phyloP scores from a whole-genome alignment of 2,113 vertebrate genomes.

The Cricetomys ansorgei region DNA sequence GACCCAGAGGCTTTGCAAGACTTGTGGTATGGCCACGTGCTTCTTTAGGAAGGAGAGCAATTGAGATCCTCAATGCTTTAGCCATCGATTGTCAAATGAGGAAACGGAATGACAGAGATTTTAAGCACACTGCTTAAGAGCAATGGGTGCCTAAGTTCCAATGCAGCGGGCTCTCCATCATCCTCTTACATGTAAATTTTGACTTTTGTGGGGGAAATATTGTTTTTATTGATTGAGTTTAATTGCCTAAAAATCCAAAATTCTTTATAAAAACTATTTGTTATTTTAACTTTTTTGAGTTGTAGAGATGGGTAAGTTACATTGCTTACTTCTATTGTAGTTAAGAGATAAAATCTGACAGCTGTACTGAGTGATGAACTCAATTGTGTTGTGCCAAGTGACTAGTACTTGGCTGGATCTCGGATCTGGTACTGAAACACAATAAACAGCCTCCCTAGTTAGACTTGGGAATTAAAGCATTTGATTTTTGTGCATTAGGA shows the following conservation, averaged over 20 bases:
- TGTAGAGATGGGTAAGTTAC: background rate
- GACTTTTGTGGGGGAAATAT: background rate
- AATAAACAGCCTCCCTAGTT: background rate
- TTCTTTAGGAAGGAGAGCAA: background rate
- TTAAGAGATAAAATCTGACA: constrained; percentile 10
- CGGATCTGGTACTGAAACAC: background rate
- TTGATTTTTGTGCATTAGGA: background rate
- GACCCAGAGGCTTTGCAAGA: background rate
- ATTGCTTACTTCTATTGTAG: background rate
- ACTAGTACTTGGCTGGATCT: background rate
- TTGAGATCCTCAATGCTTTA: background rate
- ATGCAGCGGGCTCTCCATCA: background rate
- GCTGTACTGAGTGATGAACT: background rate
- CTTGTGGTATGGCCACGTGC: background rate
- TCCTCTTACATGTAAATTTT: background rate
- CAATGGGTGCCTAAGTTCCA: background rate
- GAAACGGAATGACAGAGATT: background rate
- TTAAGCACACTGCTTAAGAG: background rate
- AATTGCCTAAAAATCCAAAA: background rate
- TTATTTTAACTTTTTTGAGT: constrained; percentile 37
- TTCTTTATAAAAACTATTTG: background rate
- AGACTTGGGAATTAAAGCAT: background rate
- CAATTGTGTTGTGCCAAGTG: background rate
- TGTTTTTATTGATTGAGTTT: constrained; percentile 31
- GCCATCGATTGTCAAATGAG: background rate